Evolutionary conservation across 2,113 vertebrate species (phyloP).

Genomic region (Tragulus kanchil): DNA sequence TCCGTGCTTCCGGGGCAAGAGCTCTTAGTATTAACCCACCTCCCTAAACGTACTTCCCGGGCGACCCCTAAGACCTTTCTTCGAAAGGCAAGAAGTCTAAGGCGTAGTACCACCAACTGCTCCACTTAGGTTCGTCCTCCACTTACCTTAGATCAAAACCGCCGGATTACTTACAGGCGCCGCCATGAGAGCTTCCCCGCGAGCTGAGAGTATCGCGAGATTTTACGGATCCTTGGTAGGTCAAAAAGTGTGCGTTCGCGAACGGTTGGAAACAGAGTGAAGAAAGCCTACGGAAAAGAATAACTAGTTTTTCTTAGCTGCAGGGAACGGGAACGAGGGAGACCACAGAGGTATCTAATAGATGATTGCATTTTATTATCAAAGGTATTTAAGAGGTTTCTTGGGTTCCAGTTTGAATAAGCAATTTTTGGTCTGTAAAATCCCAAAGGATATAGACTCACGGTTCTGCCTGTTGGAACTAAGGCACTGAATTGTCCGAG

Average conservation of each 20-base stretch:
- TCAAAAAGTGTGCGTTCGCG: not conserved
- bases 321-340: rapidly evolving
- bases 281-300: rapidly evolving
- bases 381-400: slow-evolving; percentile 60
- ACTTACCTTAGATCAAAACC: slow-evolving; percentile 21
- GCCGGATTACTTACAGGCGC: rapidly evolving
- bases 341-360: not conserved
- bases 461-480: slow-evolving; percentile 13
- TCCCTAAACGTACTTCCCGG: not conserved
- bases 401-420: slow-evolving; percentile 50
- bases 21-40: not conserved
- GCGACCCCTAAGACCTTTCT: not conserved
- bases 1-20: not conserved
- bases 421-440: slow-evolving; percentile 48
- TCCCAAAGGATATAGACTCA: slow-evolving; percentile 50
- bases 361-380: not conserved
- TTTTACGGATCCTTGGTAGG: slow-evolving; percentile 55
- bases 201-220: slow-evolving; percentile 4
- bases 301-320: not conserved
- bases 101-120: rapidly evolving
- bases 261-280: rapidly evolving
- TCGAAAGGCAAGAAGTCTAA: not conserved
- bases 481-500: slow-evolving; percentile 63
- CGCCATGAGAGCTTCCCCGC: not conserved
- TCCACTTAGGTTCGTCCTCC: rapidly evolving